A percentile compares a stretch with the other conserved stretches of the same genome.
Conservation (phyloP, 2,797 vertebrate genomes). For the Hylomyscus alleni region DNA sequence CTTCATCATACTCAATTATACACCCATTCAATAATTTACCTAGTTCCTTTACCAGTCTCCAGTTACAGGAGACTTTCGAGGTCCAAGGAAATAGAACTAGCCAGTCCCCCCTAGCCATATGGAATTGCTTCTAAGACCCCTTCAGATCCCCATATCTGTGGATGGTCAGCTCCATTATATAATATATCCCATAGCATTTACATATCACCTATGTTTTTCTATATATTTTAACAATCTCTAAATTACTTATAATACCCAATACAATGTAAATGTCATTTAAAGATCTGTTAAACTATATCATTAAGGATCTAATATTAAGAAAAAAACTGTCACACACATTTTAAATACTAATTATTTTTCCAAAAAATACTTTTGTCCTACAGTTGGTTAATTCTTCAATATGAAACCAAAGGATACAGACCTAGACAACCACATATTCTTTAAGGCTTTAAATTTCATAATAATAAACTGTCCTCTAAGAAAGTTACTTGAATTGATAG, state of each 20-base stretch:
- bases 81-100: neutral
- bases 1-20: constrained; percentile 40
- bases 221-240: neutral
- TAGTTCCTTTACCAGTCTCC: constrained; percentile 43
- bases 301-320: neutral
- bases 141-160: neutral
- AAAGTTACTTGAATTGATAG: constrained; percentile 17
- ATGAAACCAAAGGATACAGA: neutral
- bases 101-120: neutral
- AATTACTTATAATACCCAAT: neutral
- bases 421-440: neutral
- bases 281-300: neutral
- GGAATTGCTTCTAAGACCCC: neutral
- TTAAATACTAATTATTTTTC: neutral
- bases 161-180: neutral
- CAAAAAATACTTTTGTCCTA: neutral
- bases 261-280: neutral
- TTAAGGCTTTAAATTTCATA: constrained; percentile 46
- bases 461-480: constrained; percentile 22
- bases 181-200: neutral
- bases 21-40: neutral
- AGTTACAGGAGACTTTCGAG: neutral
- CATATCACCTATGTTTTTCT: neutral
- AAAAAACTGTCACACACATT: neutral
- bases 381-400: neutral